A percentile compares a stretch with the other conserved stretches of the same genome.
phyloP scores from a whole-genome alignment of 2,888 invertebrate genomes.

The Abrostola tripartita region DNA sequence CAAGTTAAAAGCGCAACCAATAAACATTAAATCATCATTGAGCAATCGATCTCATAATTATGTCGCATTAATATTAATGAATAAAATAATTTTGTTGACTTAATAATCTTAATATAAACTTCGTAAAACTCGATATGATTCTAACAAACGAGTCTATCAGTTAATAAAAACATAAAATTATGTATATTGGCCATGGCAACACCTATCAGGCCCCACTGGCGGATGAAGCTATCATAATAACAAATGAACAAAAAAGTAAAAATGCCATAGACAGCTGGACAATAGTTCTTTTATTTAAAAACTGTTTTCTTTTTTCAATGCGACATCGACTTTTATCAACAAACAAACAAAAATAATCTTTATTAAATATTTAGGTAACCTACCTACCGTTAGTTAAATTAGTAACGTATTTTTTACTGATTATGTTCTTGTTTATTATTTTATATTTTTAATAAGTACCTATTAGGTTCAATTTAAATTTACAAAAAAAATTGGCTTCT shows the following conservation, averaged over 20 bases:
- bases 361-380: too few relatives aligned
- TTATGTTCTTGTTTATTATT: too few relatives aligned
- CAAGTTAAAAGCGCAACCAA: slow-evolving; percentile 14
- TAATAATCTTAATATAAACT: slow-evolving; percentile 33
- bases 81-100: slow-evolving; percentile 31
- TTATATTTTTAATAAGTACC: too few relatives aligned
- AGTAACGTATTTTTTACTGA: too few relatives aligned
- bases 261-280: neutral
- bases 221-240: slow-evolving; percentile 56
- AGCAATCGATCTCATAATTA: slow-evolving; percentile 29
- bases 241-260: slow-evolving; percentile 44
- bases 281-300: slow-evolving; percentile 10
- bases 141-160: slow-evolving; percentile 38
- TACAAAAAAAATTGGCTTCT: too few relatives aligned
- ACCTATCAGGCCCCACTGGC: slow-evolving; percentile 60
- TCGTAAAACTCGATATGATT: slow-evolving; percentile 33
- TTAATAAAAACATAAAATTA: slow-evolving; percentile 72
- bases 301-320: too few relatives aligned
- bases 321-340: too few relatives aligned
- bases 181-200: slow-evolving; percentile 64
- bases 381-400: too few relatives aligned
- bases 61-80: slow-evolving; percentile 41
- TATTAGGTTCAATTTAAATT: too few relatives aligned
- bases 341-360: too few relatives aligned
- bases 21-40: slow-evolving; percentile 22